Evolutionary conservation across 2,888 invertebrate genomes (phyloP).

Genomic region (Homarus gammarus): DNA sequence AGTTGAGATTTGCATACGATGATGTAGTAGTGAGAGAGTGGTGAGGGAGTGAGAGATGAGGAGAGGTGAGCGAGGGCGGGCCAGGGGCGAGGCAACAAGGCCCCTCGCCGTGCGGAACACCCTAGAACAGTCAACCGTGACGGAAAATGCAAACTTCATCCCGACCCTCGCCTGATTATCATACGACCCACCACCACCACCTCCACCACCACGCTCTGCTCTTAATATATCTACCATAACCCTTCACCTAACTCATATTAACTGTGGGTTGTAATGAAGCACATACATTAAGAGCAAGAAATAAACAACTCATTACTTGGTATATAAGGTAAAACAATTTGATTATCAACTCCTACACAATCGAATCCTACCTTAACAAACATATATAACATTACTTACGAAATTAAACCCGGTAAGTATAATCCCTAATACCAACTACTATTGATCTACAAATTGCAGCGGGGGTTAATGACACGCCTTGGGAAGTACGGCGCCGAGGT

Average conservation of each 20-base stretch:
- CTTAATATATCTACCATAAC: too few relatives aligned
- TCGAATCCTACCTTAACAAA: not conserved
- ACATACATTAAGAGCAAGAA: too few relatives aligned
- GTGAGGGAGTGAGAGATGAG: constrained; percentile 5
- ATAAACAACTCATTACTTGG: too few relatives aligned
- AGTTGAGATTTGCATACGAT: constrained; percentile 41
- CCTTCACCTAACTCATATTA: too few relatives aligned
- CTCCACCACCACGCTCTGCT: constrained; percentile 10
- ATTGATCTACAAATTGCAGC: not conserved
- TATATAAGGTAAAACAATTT: too few relatives aligned
- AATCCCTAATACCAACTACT: not conserved
- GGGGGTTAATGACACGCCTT: not conserved
- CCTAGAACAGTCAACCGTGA: constrained; percentile 58
- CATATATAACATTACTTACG: not conserved
- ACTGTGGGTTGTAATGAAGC: too few relatives aligned
- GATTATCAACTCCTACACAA: not conserved
- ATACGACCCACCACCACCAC: not conserved
- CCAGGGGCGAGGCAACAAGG: not conserved
- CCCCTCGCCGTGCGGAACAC: constrained; percentile 34
- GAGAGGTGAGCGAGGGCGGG: constrained; percentile 18
- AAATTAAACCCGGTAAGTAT: not conserved
- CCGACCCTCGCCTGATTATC: constrained; percentile 31
- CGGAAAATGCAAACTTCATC: constrained; percentile 68
- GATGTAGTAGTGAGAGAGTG: constrained; percentile 25
- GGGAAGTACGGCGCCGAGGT: not conserved